phyloP scores from a whole-genome alignment of 2,797 vertebrate species.

The Tachyglossus aculeatus region DNA sequence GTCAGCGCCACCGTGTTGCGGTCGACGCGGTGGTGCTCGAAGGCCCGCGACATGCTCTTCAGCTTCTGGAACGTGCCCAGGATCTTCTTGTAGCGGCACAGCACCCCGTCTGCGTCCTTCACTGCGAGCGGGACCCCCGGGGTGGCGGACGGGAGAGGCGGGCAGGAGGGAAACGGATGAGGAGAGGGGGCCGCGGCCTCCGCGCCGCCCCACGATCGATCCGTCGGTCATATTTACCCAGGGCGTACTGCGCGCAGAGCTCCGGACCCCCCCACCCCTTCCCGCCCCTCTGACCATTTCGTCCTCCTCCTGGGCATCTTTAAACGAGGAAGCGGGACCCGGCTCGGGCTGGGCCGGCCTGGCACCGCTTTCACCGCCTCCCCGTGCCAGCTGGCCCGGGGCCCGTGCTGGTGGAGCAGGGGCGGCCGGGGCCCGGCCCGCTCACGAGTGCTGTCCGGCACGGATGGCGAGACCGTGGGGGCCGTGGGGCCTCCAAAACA shows the following conservation, averaged over 20 bases:
- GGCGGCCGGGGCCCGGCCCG: background rate
- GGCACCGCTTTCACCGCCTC: background rate
- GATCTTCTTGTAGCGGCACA: constrained; percentile 93
- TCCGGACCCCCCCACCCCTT: accelerated
- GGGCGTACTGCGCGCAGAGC: too few relatives aligned
- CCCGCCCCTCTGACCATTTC: too few relatives aligned
- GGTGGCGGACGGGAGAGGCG: background rate
- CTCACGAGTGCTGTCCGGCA: background rate
- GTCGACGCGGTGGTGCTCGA: constrained; percentile 90
- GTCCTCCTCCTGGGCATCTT: too few relatives aligned
- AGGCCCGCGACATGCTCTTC: constrained; percentile 93
- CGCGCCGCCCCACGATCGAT: background rate
- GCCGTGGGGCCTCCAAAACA: too few relatives aligned
- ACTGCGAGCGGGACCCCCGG: constrained; percentile 65
- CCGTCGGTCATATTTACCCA: too few relatives aligned
- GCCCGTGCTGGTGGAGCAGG: accelerated
- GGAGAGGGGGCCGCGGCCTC: background rate
- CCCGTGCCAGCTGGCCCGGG: background rate
- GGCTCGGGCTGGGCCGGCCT: background rate
- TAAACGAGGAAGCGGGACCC: background rate
- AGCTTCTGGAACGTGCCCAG: constrained; percentile 89
- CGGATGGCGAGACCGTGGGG: background rate
- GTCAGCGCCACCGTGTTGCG: constrained; percentile 91
- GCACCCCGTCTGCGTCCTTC: constrained; percentile 89
- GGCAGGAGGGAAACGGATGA: background rate